A percentile compares a stretch with the other conserved stretches of the same genome.
Evolutionary conservation across 1,140 invertebrate genomes (phyloP).

Genomic region (Zaprionus gabonicus): DNA sequence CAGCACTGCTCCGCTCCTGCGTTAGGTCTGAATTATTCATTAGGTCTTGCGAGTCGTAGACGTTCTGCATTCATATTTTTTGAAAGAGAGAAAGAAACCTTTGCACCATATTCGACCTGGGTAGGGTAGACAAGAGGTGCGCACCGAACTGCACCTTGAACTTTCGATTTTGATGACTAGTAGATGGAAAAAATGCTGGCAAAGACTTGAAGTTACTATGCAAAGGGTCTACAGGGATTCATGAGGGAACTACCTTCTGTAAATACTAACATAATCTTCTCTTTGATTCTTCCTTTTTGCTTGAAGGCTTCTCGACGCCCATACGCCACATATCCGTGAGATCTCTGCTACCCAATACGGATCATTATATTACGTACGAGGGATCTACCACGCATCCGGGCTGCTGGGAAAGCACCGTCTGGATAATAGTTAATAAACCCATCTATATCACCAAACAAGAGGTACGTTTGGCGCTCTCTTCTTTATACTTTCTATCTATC

Average conservation of each 20-base stretch:
- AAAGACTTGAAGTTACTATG: background rate
- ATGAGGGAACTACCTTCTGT: too few species aligned
- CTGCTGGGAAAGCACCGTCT: constrained; percentile 96
- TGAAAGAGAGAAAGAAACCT: constrained; percentile 3
- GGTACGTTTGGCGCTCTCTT: constrained; percentile 85
- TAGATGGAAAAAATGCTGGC: background rate
- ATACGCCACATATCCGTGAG: constrained; percentile 93
- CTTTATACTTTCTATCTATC: background rate
- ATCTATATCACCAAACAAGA: constrained; percentile 97
- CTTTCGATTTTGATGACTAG: constrained; percentile 39
- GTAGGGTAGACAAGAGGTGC: background rate
- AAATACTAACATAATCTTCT: background rate
- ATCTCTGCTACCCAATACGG: constrained; percentile 93
- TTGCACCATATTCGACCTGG: background rate
- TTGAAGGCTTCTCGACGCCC: constrained; percentile 90
- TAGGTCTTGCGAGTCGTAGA: constrained; percentile 43
- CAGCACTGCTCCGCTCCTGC: too few species aligned
- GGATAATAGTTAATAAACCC: constrained; percentile 98
- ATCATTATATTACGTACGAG: constrained; percentile 98
- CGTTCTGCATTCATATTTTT: constrained; percentile 54
- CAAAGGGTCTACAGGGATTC: background rate
- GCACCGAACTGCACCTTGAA: constrained; percentile 61
- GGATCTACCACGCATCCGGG: constrained; percentile 98
- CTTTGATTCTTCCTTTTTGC: background rate
- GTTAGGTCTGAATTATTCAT: constrained; percentile 72